phyloP scores from a whole-genome alignment of 1,140 invertebrate species.

The Ceratina australensis region DNA sequence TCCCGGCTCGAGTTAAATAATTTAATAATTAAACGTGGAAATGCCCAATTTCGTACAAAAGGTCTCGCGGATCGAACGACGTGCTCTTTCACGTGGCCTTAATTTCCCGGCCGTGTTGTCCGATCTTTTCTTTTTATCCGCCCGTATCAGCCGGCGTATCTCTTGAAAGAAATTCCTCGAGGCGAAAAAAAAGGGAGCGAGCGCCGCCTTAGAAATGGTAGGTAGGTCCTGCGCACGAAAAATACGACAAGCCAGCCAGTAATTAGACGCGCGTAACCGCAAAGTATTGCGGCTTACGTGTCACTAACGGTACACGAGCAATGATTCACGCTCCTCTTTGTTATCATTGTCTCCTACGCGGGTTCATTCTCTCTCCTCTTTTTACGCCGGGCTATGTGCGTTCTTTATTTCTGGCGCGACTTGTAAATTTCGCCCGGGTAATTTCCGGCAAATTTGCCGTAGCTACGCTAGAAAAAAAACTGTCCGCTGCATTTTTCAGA shows the following conservation, averaged over 20 bases:
- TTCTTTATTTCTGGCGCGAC: background rate
- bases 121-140: background rate
- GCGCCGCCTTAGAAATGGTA: conserved; percentile 5
- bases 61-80: no score
- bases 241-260: background rate
- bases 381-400: background rate
- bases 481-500: background rate
- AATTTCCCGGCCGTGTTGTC: no score
- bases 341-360: conserved; percentile 12
- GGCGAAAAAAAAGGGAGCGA: background rate
- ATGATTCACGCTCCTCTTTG: conserved; percentile 49
- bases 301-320: conserved; percentile 26
- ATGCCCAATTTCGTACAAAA: no score
- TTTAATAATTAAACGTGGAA: no score
- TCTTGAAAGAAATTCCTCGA: conserved; percentile 5
- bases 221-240: conserved; percentile 11
- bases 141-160: background rate
- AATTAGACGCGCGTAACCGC: conserved; percentile 36
- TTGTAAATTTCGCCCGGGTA: background rate
- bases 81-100: no score
- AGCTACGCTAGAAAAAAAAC: background rate
- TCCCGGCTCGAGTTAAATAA: no score
- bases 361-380: background rate
- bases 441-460: background rate
- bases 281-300: conserved; percentile 20